phyloP scores from a whole-genome alignment of 2,888 invertebrate species.

The Ephialtes manifestator region DNA sequence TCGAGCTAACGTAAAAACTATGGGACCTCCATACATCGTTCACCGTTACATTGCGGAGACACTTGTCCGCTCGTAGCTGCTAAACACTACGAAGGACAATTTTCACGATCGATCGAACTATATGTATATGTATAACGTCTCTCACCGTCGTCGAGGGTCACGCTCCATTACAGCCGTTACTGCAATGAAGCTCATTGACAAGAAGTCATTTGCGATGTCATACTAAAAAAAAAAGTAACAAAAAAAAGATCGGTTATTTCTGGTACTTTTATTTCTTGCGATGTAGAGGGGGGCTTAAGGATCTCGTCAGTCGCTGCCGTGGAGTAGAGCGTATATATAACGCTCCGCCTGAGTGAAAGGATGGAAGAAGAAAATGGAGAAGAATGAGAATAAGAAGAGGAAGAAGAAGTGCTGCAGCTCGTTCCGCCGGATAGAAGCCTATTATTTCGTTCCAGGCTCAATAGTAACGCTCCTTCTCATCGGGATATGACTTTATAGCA shows the following conservation, averaged over 20 bases:
- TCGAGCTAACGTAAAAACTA: slow-evolving; percentile 16
- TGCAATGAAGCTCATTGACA: not conserved
- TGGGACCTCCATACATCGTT: slow-evolving; percentile 21
- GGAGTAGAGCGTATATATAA: not conserved
- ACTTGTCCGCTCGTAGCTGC: not conserved
- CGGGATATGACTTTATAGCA: slow-evolving; percentile 6
- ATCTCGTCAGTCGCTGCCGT: not conserved
- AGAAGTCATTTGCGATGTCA: not conserved
- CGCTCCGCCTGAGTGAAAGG: not conserved
- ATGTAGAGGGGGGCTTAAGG: not conserved
- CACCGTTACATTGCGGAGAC: slow-evolving; percentile 16
- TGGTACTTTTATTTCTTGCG: not conserved
- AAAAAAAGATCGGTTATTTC: not conserved
- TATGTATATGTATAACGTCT: too few species aligned
- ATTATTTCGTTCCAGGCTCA: slow-evolving; percentile 57
- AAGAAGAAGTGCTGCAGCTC: slow-evolving; percentile 37
- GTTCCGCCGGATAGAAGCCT: slow-evolving; percentile 50
- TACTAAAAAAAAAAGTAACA: not conserved
- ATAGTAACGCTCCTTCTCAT: slow-evolving; percentile 17
- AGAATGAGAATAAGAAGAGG: not conserved
- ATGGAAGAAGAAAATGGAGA: not conserved
- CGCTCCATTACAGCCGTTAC: not conserved
- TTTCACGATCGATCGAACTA: slow-evolving; percentile 51
- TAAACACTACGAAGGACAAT: slow-evolving; percentile 51
- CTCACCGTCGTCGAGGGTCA: not conserved